Evolutionary conservation across 2,797 vertebrate species (phyloP).

Genomic region (Calcarius lapponicus): DNA sequence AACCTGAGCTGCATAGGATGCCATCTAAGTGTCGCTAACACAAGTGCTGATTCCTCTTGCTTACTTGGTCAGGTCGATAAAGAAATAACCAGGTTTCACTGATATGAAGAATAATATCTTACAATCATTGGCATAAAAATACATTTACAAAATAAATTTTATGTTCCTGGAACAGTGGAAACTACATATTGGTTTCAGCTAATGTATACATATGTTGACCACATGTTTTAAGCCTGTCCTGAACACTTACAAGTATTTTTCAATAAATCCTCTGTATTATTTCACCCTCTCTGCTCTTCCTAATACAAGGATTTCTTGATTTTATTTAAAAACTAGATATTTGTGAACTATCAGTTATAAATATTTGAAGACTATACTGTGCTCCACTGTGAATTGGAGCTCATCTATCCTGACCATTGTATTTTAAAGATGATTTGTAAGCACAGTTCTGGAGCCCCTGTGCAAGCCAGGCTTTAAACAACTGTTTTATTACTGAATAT

Average conservation of each 20-base stretch:
- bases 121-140: neutral
- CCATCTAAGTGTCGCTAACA: neutral
- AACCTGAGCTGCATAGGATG: neutral
- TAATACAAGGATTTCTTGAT: neutral
- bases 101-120: neutral
- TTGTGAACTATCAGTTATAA: neutral
- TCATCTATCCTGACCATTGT: neutral
- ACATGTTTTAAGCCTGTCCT: neutral
- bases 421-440: neutral
- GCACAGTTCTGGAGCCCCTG: neutral
- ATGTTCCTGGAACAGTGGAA: neutral
- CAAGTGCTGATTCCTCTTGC: neutral
- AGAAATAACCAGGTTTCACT: neutral
- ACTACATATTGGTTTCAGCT: neutral
- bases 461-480: neutral
- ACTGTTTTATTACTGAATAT: neutral
- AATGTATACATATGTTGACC: neutral
- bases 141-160: neutral
- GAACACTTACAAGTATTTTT: constrained; percentile 5
- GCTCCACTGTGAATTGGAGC: neutral
- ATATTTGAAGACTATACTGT: neutral
- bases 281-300: neutral
- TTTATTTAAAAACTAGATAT: neutral
- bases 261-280: neutral
- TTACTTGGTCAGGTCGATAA: neutral